Evolutionary conservation across 2,888 invertebrate species (phyloP).

Genomic region (Drepana falcataria): DNA sequence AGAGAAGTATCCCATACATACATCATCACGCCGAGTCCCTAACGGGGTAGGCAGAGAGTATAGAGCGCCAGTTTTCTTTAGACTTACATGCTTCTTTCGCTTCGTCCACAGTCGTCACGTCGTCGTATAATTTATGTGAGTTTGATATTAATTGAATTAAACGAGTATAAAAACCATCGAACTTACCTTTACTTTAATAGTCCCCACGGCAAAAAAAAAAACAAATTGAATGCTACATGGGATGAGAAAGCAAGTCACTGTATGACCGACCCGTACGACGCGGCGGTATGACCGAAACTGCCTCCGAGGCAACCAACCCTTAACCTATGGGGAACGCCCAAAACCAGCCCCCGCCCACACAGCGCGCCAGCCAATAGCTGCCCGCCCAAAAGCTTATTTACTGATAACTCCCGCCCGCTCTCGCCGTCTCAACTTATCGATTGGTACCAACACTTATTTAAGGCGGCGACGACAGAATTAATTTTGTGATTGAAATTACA

Average conservation of each 20-base stretch:
- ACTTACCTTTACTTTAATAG: conserved; percentile 10
- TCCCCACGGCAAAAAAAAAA: conserved; percentile 11
- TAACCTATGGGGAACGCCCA: conserved; percentile 38
- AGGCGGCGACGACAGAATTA: conserved; percentile 67
- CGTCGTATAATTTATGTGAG: too few species aligned
- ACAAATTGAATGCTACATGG: conserved; percentile 10
- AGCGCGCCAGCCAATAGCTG: conserved; percentile 36
- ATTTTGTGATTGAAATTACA: conserved; percentile 76
- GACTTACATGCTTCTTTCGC: too few species aligned
- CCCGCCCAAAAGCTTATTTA: conserved; percentile 65
- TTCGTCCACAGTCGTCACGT: too few species aligned
- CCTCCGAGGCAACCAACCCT: conserved; percentile 10
- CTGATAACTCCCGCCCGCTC: conserved; percentile 62
- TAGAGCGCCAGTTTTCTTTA: too few species aligned
- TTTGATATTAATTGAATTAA: too few species aligned
- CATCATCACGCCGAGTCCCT: too few species aligned
- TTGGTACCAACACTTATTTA: conserved; percentile 72
- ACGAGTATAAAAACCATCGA: too few species aligned
- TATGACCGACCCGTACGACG: conserved; percentile 6
- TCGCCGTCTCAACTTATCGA: conserved; percentile 62
- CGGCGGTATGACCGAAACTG: conserved; percentile 27
- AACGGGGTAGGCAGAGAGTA: too few species aligned
- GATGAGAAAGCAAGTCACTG: conserved; percentile 3
- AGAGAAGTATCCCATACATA: too few species aligned
- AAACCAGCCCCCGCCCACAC: conserved; percentile 30